A percentile compares a stretch with the other conserved stretches of the same genome.
These are phyloP conservation scores for Drosophila hamatofila DNA, from an alignment of 2,888 invertebrate genomes.

Conservation along the genomic window DNA sequence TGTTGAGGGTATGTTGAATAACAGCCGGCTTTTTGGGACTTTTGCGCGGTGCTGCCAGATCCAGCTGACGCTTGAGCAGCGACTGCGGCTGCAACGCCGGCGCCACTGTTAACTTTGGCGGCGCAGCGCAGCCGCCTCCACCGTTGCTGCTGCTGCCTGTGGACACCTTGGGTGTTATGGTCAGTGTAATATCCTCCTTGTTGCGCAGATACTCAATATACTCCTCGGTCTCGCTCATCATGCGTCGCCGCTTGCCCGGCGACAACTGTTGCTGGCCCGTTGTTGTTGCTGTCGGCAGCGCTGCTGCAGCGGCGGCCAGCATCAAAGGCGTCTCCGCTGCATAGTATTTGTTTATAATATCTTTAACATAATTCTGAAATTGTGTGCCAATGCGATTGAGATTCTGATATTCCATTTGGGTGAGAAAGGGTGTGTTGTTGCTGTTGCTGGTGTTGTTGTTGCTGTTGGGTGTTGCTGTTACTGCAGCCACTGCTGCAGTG, in stretches of 20 bases:
- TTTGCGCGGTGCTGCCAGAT: slow-evolving; percentile 67
- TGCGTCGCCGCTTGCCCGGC: slow-evolving; percentile 66
- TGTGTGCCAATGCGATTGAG: slow-evolving; percentile 84
- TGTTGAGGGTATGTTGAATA: slow-evolving; percentile 10
- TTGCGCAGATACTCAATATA: slow-evolving; percentile 85
- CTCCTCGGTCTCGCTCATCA: slow-evolving; percentile 84
- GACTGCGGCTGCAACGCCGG: slow-evolving; percentile 43
- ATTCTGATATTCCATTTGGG: slow-evolving; percentile 85
- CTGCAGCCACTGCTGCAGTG: slow-evolving; percentile 40
- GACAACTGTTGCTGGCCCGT: slow-evolving; percentile 63
- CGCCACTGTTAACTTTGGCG: slow-evolving; percentile 19
- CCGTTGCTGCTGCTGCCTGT: neutral
- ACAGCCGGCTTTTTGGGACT: slow-evolving; percentile 71
- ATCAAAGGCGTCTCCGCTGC: slow-evolving; percentile 83
- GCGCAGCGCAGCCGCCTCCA: slow-evolving; percentile 5
- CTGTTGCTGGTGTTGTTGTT: slow-evolving; percentile 41
- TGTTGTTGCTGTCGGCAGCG: slow-evolving; percentile 72
- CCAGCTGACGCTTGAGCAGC: slow-evolving; percentile 76
- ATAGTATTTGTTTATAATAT: slow-evolving; percentile 85
- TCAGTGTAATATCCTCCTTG: slow-evolving; percentile 85
- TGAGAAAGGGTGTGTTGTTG: slow-evolving; percentile 78
- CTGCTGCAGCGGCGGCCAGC: slow-evolving; percentile 74
- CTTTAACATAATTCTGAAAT: slow-evolving; percentile 85
- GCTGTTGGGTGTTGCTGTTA: slow-evolving; percentile 36
- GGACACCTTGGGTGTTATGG: slow-evolving; percentile 81